Conservation (phyloP, 2,888 invertebrate species). For the Leptinotarsa haldemani region DNA sequence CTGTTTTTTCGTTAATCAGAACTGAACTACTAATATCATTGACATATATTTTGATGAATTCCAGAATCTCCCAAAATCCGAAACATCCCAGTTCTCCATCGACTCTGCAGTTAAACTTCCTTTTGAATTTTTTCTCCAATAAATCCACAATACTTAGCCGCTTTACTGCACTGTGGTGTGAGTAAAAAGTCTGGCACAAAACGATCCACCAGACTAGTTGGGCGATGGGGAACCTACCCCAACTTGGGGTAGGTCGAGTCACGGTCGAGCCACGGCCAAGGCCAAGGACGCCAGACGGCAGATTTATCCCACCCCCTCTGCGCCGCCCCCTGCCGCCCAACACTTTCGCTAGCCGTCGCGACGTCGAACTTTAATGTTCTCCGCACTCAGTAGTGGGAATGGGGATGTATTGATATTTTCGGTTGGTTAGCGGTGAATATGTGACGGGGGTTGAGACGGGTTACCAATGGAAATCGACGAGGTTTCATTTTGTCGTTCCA, state of each 20-base stretch:
- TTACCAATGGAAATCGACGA: neutral
- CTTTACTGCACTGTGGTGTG: slow-evolving; percentile 1
- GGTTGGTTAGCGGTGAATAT: slow-evolving; percentile 2
- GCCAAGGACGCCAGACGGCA: slow-evolving; percentile 54
- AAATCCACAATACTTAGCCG: neutral
- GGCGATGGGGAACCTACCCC: slow-evolving; percentile 30
- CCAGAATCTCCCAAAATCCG: too few species aligned
- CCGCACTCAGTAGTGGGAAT: slow-evolving; percentile 14
- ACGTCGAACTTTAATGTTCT: slow-evolving; percentile 32
- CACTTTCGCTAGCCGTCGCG: slow-evolving; percentile 36
- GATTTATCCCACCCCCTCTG: slow-evolving; percentile 35
- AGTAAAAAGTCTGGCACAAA: slow-evolving; percentile 7
- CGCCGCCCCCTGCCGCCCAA: neutral
- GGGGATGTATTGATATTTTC: slow-evolving; percentile 12
- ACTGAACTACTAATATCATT: too few species aligned
- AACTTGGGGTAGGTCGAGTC: slow-evolving; percentile 51
- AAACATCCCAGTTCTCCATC: too few species aligned
- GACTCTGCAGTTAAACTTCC: too few species aligned
- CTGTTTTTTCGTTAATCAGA: too few species aligned
- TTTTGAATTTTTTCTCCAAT: too few species aligned
- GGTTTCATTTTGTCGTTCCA: neutral
- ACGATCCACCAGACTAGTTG: slow-evolving; percentile 24
- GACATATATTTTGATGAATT: too few species aligned
- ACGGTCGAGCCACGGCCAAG: slow-evolving; percentile 51
- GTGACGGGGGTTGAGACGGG: slow-evolving; percentile 8